Conservation (phyloP, 2,113 vertebrate species). For the Pleuronectes platessa region DNA sequence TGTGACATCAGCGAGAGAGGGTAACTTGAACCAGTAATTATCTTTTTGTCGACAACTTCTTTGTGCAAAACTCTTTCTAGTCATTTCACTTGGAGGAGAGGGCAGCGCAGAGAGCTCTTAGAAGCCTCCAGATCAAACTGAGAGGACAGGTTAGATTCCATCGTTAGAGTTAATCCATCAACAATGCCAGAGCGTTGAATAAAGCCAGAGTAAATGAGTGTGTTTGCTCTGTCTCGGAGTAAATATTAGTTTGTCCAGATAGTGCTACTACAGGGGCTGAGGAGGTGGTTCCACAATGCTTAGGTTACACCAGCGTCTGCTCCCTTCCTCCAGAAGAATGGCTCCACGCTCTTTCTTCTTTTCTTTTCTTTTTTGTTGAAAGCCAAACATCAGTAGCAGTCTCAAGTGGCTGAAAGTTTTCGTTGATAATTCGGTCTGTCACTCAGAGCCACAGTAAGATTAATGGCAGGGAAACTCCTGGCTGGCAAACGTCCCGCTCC, state of each 20-base stretch:
- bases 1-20: background rate
- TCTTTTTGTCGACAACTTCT: conserved; percentile 17
- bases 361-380: conserved; percentile 40
- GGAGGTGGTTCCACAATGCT: conserved; percentile 72
- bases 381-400: conserved; percentile 80
- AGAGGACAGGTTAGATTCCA: conserved; percentile 71
- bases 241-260: conserved; percentile 84
- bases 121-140: conserved; percentile 63
- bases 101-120: conserved; percentile 34
- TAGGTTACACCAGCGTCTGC: conserved; percentile 72
- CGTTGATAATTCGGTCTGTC: conserved; percentile 75
- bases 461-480: conserved; percentile 76
- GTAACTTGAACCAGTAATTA: conserved; percentile 19
- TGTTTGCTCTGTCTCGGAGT: conserved; percentile 72
- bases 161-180: conserved; percentile 79
- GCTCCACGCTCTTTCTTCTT: conserved; percentile 72
- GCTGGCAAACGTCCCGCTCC: conserved; percentile 68
- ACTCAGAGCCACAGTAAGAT: conserved; percentile 69
- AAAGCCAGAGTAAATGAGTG: conserved; percentile 68
- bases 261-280: conserved; percentile 59
- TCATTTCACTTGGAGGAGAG: conserved; percentile 60
- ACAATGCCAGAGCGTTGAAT: conserved; percentile 69
- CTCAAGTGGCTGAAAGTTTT: conserved; percentile 81
- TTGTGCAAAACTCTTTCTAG: background rate
- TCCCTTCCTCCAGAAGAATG: conserved; percentile 60